phyloP scores from a whole-genome alignment of 2,888 invertebrate genomes.

The Hydrotaea cyrtoneurina region DNA sequence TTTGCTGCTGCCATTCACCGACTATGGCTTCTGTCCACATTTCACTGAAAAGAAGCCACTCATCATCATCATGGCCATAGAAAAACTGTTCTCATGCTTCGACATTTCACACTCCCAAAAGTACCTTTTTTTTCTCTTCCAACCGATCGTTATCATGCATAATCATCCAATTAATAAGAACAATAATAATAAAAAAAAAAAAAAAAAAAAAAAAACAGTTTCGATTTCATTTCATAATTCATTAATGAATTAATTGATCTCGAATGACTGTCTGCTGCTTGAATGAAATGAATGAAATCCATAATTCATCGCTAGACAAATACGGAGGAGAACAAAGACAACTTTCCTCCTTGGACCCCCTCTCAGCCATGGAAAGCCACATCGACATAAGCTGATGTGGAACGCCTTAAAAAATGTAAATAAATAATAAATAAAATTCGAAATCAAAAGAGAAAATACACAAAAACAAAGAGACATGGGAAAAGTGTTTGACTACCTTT shows the following conservation, averaged over 20 bases:
- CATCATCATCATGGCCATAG: not conserved
- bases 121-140: too few species aligned
- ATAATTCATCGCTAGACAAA: slow-evolving; percentile 11
- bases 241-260: slow-evolving; percentile 15
- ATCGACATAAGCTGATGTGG: not conserved
- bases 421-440: slow-evolving; percentile 23
- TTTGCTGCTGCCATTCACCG: not conserved
- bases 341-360: not conserved
- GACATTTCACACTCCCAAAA: slow-evolving; percentile 8
- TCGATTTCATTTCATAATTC: not conserved
- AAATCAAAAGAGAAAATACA: too few species aligned
- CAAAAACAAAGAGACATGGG: not conserved
- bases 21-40: not conserved
- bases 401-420: slow-evolving; percentile 31
- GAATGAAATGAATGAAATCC: not conserved
- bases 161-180: slow-evolving; percentile 25
- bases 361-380: not conserved
- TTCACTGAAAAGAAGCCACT: too few species aligned
- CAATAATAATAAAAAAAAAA: too few species aligned
- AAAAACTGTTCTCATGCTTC: not conserved
- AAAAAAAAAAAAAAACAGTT: not conserved
- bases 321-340: too few species aligned
- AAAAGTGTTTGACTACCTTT: not conserved
- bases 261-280: not conserved
- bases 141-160: slow-evolving; percentile 2